Evolutionary conservation across 2,888 invertebrate genomes (phyloP).

Genomic region (Tetramorium bicarinatum): DNA sequence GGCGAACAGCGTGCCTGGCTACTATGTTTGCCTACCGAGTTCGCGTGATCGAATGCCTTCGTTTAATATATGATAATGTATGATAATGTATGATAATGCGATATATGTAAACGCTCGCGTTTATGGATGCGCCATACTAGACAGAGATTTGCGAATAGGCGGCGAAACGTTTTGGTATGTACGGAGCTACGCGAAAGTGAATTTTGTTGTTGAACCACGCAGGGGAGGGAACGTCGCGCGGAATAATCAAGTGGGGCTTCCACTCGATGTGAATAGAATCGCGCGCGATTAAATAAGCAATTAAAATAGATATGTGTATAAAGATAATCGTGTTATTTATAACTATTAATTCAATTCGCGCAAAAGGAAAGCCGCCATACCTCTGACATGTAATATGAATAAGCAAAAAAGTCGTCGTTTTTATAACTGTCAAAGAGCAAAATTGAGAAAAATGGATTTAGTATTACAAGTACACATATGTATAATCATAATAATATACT

Average conservation of each 20-base stretch:
- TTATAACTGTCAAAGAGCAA: neutral
- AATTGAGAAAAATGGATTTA: neutral
- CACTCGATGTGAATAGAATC: neutral
- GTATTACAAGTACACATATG: neutral
- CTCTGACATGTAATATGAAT: neutral
- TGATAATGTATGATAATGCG: conserved; percentile 67
- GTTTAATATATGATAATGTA: conserved; percentile 75
- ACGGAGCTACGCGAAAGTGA: conserved; percentile 38
- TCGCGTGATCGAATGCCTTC: conserved; percentile 68
- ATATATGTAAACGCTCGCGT: conserved; percentile 64
- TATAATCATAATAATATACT: neutral
- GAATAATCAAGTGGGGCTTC: conserved; percentile 29
- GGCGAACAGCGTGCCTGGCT: conserved; percentile 49
- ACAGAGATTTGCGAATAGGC: conserved; percentile 48
- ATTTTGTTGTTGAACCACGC: conserved; percentile 14
- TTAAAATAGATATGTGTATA: conserved; percentile 30
- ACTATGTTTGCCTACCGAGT: conserved; percentile 63
- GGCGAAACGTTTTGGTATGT: conserved; percentile 22
- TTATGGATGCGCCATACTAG: conserved; percentile 62
- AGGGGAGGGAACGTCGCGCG: neutral
- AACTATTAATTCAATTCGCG: neutral
- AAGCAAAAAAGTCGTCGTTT: neutral
- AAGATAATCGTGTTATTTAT: neutral
- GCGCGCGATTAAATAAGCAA: conserved; percentile 14
- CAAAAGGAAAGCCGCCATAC: neutral